Percentiles rank a stretch among this genome's conserved stretches.
Evolutionary conservation across 1,140 invertebrate species (phyloP).

Genomic region (Pomacea maculata): DNA sequence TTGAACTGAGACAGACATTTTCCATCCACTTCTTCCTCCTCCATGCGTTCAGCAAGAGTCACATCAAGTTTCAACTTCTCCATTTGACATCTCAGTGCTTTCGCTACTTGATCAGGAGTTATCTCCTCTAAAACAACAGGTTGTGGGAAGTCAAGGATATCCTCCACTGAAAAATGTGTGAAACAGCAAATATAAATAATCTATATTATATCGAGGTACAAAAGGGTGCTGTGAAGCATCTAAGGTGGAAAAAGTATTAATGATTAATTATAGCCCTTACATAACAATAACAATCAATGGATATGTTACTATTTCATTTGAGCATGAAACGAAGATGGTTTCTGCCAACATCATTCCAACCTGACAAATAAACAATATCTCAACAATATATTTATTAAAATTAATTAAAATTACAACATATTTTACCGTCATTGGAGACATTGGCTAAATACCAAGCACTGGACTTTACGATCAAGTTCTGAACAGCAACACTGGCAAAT

Average conservation of each 20-base stretch:
- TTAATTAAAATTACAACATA: no score
- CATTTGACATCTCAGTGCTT: not conserved
- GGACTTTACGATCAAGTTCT: not conserved
- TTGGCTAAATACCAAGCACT: not conserved
- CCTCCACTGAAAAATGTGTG: not conserved
- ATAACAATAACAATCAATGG: no score
- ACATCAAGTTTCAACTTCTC: conserved; percentile 2
- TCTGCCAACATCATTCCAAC: no score
- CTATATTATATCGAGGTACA: no score
- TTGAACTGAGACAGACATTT: conserved; percentile 9
- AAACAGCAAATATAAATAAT: not conserved
- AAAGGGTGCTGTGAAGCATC: no score
- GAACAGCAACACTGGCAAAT: not conserved
- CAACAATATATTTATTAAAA: no score
- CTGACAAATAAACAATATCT: not conserved
- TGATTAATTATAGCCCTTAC: no score
- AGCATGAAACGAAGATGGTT: no score
- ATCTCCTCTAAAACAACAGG: not conserved
- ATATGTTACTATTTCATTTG: no score
- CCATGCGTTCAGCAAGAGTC: conserved; percentile 1
- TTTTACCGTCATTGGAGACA: not conserved
- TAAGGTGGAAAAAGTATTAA: no score
- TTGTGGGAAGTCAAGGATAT: not conserved
- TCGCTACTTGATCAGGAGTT: not conserved
- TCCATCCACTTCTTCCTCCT: conserved; percentile 16